These are phyloP conservation scores for Zaprionus vittiger DNA, from an alignment of 1,140 invertebrate genomes.

Conservation along the genomic window DNA sequence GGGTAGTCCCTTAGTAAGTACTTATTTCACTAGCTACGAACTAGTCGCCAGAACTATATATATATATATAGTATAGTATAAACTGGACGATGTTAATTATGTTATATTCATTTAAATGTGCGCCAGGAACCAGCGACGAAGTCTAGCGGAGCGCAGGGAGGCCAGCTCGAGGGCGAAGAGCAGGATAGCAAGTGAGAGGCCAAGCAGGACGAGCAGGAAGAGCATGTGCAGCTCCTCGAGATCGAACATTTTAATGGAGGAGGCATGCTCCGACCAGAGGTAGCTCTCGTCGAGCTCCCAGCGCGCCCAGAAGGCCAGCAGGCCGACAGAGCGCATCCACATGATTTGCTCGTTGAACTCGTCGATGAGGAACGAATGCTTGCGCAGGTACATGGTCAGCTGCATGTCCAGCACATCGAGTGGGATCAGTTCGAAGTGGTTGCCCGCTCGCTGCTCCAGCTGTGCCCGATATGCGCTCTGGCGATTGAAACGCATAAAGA, in stretches of 20 bases:
- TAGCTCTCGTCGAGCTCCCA: constrained; percentile 54
- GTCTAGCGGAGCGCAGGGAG: constrained; percentile 15
- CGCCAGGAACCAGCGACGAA: constrained; percentile 19
- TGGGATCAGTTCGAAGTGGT: constrained; percentile 50
- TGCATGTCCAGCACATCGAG: constrained; percentile 66
- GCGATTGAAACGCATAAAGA: constrained; percentile 56
- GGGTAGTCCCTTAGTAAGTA: no score
- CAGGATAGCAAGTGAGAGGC: constrained; percentile 30
- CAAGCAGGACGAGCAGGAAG: constrained; percentile 45
- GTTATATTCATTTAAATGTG: not conserved
- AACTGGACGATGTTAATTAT: not conserved
- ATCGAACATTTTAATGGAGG: constrained; percentile 37
- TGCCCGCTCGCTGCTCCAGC: not conserved
- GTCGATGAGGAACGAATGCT: constrained; percentile 71
- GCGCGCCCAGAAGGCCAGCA: constrained; percentile 53
- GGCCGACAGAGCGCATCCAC: constrained; percentile 63
- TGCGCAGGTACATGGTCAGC: constrained; percentile 66
- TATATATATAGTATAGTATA: no score
- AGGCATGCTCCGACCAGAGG: not conserved
- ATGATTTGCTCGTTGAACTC: constrained; percentile 69
- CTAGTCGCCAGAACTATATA: no score
- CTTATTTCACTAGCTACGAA: no score
- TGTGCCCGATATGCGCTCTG: constrained; percentile 1
- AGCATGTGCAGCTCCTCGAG: constrained; percentile 50
- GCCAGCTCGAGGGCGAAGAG: constrained; percentile 55